A percentile compares a stretch with the other conserved stretches of the same genome.
Conservation (phyloP, 2,113 vertebrate genomes). For the Aegotheles bennettii region DNA sequence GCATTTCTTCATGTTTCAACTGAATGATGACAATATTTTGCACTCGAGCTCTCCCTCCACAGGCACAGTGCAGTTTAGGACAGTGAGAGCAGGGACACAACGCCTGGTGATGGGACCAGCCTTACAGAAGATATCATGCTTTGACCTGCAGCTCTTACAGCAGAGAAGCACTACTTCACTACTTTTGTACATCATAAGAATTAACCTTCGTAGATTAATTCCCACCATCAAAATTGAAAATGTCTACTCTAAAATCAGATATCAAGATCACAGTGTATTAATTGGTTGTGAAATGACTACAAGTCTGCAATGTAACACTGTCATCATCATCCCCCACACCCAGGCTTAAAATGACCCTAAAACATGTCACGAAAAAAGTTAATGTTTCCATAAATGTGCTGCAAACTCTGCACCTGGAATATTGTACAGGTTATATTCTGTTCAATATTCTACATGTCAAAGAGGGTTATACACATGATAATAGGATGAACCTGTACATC, state of each 20-base stretch:
- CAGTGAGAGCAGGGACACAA: no score
- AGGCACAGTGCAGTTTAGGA: neutral
- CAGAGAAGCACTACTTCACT: neutral
- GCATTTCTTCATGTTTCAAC: neutral
- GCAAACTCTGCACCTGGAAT: neutral
- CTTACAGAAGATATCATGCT: neutral
- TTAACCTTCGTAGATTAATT: neutral
- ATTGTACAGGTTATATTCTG: neutral
- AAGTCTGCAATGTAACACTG: neutral
- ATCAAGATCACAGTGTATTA: neutral
- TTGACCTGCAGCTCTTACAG: neutral
- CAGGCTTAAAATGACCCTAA: neutral
- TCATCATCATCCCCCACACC: fast-evolving
- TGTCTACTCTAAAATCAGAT: neutral
- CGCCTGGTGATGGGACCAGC: neutral
- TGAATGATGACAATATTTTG: neutral
- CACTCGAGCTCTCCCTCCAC: neutral
- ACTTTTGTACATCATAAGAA: neutral
- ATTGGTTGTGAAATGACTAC: neutral
- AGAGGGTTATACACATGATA: neutral
- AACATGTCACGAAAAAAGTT: neutral
- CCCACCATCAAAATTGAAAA: neutral
- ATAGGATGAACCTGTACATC: neutral
- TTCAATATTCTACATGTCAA: neutral
- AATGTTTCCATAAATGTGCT: neutral